Percentiles rank a stretch among this genome's conserved stretches.
phyloP scores from a whole-genome alignment of 2,888 invertebrate species.

The Campaea margaritaria region DNA sequence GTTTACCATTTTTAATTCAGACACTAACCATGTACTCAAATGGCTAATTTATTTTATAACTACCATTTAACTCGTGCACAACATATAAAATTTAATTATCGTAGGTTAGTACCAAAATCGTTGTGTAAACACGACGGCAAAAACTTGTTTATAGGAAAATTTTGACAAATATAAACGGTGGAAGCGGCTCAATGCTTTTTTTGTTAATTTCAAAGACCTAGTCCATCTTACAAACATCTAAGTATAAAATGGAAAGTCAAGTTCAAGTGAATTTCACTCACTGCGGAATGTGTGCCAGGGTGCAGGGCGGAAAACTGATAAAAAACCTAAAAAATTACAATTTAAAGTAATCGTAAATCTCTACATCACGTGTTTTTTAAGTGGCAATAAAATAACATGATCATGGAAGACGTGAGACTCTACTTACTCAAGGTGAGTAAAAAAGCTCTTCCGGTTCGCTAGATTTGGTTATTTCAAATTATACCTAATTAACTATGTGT shows the following conservation, averaged over 20 bases:
- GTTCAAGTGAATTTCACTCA: slow-evolving; percentile 66
- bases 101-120: no score
- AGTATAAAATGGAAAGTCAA: slow-evolving; percentile 67
- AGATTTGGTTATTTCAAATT: no score
- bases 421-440: slow-evolving; percentile 61
- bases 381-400: slow-evolving; percentile 22
- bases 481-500: no score
- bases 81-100: no score
- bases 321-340: no score
- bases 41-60: no score
- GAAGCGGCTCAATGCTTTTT: slow-evolving; percentile 46
- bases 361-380: background rate
- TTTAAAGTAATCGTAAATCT: no score
- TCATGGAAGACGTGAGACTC: slow-evolving; percentile 57
- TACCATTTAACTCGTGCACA: no score
- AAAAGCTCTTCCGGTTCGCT: background rate
- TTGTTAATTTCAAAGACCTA: slow-evolving; percentile 43
- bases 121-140: background rate
- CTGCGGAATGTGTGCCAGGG: background rate
- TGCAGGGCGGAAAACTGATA: no score
- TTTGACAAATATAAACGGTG: background rate
- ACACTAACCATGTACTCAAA: no score
- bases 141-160: background rate
- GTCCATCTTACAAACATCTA: slow-evolving; percentile 46
- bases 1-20: no score